Percentiles rank a stretch among this genome's conserved stretches.
Conservation (phyloP, 1,140 invertebrate genomes). For the Scaptodrosophila lebanonensis region DNA sequence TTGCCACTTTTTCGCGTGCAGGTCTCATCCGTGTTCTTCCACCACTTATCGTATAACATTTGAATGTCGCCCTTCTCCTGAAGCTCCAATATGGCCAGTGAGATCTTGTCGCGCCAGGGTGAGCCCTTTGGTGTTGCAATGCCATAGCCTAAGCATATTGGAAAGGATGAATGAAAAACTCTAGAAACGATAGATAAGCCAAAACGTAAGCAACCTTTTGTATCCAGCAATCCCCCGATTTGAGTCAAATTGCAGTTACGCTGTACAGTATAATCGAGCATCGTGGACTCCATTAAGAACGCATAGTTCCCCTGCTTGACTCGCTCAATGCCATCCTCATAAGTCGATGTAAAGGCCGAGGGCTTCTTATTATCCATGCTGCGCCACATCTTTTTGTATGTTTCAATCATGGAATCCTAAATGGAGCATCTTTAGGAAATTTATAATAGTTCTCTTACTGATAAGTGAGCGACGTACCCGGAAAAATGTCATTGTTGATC, state of each 20-base stretch:
- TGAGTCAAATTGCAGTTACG: slow-evolving; percentile 95
- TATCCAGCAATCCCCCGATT: slow-evolving; percentile 81
- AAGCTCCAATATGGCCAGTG: slow-evolving; percentile 94
- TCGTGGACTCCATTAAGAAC: slow-evolving; percentile 96
- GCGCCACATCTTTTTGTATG: slow-evolving; percentile 81
- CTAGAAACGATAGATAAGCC: background rate
- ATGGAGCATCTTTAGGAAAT: slow-evolving; percentile 57
- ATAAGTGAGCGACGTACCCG: slow-evolving; percentile 83
- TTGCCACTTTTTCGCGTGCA: slow-evolving; percentile 91
- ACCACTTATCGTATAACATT: slow-evolving; percentile 97
- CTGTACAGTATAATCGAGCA: slow-evolving; percentile 92
- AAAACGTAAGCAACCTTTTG: slow-evolving; percentile 84
- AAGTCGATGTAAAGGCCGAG: slow-evolving; percentile 85
- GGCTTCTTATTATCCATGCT: slow-evolving; percentile 86
- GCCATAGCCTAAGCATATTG: slow-evolving; percentile 82
- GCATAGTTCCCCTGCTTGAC: slow-evolving; percentile 90
- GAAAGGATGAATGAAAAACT: background rate
- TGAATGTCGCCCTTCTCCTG: slow-evolving; percentile 97
- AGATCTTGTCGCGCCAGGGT: slow-evolving; percentile 96
- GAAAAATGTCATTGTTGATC: slow-evolving; percentile 88
- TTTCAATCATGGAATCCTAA: slow-evolving; percentile 83
- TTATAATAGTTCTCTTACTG: background rate
- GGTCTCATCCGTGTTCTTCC: slow-evolving; percentile 95
- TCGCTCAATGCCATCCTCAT: slow-evolving; percentile 88
- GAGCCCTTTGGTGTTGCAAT: slow-evolving; percentile 94